phyloP scores from a whole-genome alignment of 2,888 invertebrate species.

The Gastrophysa polygoni region DNA sequence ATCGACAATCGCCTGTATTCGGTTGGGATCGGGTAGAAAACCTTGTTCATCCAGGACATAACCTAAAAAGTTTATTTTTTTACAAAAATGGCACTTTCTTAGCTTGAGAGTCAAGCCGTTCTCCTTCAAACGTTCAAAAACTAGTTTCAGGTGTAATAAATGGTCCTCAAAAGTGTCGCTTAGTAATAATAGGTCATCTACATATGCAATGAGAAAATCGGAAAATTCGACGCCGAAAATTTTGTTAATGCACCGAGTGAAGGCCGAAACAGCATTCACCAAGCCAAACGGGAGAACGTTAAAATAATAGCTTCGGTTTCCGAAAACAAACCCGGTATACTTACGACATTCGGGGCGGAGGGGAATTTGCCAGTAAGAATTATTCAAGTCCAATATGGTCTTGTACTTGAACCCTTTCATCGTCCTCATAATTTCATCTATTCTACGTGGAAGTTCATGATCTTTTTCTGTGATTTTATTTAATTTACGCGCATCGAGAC shows the following conservation, averaged over 20 bases:
- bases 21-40: slow-evolving; percentile 11
- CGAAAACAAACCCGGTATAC: slow-evolving; percentile 22
- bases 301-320: slow-evolving; percentile 10
- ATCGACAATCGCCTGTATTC: slow-evolving; percentile 12
- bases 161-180: background rate
- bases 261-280: slow-evolving; percentile 11
- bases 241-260: slow-evolving; percentile 6
- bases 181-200: slow-evolving; percentile 14
- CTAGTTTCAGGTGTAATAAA: slow-evolving; percentile 3
- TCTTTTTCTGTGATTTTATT: slow-evolving; percentile 42
- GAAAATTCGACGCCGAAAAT: slow-evolving; percentile 5
- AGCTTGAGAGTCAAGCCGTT: slow-evolving; percentile 15
- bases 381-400: slow-evolving; percentile 9
- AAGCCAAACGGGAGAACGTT: slow-evolving; percentile 12
- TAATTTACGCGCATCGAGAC: slow-evolving; percentile 42
- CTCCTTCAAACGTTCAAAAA: slow-evolving; percentile 6
- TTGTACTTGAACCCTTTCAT: background rate
- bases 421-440: slow-evolving; percentile 11
- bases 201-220: slow-evolving; percentile 5
- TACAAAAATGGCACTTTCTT: slow-evolving; percentile 9
- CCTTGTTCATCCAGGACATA: slow-evolving; percentile 6
- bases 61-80: slow-evolving; percentile 8
- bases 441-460: slow-evolving; percentile 32
- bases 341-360: slow-evolving; percentile 11
- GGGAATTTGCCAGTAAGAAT: slow-evolving; percentile 19